Evolutionary conservation across 2,113 vertebrate genomes (phyloP).

Genomic region (Columba livia): DNA sequence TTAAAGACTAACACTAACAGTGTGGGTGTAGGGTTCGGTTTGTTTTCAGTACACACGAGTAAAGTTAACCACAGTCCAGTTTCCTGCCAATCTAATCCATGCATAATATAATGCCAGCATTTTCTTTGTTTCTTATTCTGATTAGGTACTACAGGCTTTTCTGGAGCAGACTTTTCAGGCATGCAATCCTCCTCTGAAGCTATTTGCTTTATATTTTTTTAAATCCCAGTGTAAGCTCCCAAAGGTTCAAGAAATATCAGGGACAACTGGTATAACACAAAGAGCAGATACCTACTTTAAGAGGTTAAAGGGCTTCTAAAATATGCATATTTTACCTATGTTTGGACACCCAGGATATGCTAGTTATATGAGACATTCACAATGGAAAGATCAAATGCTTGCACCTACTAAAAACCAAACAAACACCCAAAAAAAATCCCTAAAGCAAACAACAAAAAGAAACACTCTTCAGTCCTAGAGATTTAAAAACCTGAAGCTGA

Average conservation of each 20-base stretch:
- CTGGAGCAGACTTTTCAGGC: not conserved
- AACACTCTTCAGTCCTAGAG: not conserved
- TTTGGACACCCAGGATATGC: not conserved
- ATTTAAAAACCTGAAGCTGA: not conserved
- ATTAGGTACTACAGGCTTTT: not conserved
- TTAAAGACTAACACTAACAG: constrained; percentile 32
- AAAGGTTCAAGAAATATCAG: not conserved
- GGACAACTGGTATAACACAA: not conserved
- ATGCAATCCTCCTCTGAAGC: not conserved
- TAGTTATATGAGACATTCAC: not conserved
- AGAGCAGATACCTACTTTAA: not conserved
- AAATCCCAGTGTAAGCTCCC: not conserved
- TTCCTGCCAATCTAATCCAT: constrained; percentile 20
- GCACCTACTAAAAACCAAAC: not conserved
- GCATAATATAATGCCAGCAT: not conserved
- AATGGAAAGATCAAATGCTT: constrained; percentile 3
- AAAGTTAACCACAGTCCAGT: constrained; percentile 4
- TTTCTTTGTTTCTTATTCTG: not conserved
- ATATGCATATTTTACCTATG: not conserved
- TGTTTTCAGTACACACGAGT: not conserved
- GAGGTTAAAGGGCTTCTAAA: not conserved
- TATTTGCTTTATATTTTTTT: not conserved
- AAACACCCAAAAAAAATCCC: not conserved
- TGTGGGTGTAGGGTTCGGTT: not conserved
- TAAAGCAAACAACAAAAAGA: not conserved